These are phyloP conservation scores for Austrofundulus limnaeus DNA, from an alignment of 2,113 vertebrate genomes.

Conservation along the genomic window DNA sequence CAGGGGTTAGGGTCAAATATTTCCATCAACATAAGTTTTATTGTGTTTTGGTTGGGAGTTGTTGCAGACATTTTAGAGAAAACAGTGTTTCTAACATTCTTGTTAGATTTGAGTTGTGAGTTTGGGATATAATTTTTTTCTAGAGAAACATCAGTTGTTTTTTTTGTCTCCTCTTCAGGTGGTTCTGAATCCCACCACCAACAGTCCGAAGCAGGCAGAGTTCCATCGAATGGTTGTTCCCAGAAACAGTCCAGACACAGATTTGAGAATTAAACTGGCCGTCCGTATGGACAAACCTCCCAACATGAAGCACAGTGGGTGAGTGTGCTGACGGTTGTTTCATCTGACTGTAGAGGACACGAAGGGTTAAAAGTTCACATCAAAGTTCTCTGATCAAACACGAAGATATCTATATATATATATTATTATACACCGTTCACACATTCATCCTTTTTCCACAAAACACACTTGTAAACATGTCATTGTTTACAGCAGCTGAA, in stretches of 20 bases:
- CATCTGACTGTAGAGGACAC: neutral
- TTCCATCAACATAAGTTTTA: no score
- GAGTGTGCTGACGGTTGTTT: conserved; percentile 48
- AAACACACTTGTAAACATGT: no score
- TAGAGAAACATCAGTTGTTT: neutral
- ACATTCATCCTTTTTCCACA: no score
- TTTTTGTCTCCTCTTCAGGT: conserved; percentile 77
- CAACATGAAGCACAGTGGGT: conserved; percentile 98
- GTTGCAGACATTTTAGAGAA: no score
- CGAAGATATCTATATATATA: no score
- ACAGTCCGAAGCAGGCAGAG: conserved; percentile 89
- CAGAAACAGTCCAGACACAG: conserved; percentile 92
- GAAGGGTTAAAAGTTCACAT: neutral
- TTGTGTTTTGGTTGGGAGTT: no score
- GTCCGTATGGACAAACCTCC: conserved; percentile 97
- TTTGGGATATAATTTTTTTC: neutral
- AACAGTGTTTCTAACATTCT: no score
- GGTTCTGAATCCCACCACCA: conserved; percentile 90
- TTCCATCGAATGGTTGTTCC: conserved; percentile 92
- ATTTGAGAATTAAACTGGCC: conserved; percentile 93
- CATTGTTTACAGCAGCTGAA: no score
- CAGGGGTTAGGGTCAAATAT: no score
- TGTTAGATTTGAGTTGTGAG: neutral
- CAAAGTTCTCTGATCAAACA: no score
- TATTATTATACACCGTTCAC: no score